Percentiles rank a stretch among this genome's conserved stretches.
These are phyloP conservation scores for Dicycla oo DNA, from an alignment of 2,888 invertebrate genomes.

Conservation along the genomic window DNA sequence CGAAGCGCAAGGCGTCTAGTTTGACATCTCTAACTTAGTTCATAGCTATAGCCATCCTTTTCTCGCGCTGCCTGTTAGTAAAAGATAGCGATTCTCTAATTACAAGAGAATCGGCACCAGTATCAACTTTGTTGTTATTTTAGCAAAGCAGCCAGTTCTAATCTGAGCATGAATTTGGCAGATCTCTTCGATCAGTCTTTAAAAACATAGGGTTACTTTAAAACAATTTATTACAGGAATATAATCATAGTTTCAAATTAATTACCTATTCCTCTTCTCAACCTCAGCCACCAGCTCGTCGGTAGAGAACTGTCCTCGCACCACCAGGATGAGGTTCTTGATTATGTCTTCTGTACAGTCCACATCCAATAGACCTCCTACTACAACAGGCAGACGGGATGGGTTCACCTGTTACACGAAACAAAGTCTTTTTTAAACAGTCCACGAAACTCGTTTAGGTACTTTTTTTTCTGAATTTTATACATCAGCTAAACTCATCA, in stretches of 20 bases:
- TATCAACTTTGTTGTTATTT: background rate
- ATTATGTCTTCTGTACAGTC: constrained; percentile 99
- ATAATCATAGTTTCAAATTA: background rate
- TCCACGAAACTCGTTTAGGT: no score
- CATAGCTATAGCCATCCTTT: no score
- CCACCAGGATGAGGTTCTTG: constrained; percentile 99
- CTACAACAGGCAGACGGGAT: constrained; percentile 98
- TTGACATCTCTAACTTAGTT: no score
- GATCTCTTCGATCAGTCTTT: background rate
- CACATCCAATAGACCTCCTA: constrained; percentile 99
- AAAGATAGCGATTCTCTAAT: no score
- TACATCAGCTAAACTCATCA: no score
- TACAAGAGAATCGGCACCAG: no score
- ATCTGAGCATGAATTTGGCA: background rate
- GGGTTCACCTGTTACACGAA: constrained; percentile 94
- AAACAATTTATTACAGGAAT: background rate
- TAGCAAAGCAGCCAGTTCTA: background rate
- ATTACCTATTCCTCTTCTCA: constrained; percentile 96
- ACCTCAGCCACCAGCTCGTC: constrained; percentile 99
- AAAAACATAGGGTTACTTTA: background rate
- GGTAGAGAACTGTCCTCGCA: constrained; percentile 99
- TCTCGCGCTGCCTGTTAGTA: no score
- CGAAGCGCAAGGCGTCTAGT: no score
- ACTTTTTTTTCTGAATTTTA: no score
- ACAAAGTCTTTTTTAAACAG: background rate